phyloP scores from a whole-genome alignment of 2,797 vertebrate genomes.

The Gephyroberyx darwinii region DNA sequence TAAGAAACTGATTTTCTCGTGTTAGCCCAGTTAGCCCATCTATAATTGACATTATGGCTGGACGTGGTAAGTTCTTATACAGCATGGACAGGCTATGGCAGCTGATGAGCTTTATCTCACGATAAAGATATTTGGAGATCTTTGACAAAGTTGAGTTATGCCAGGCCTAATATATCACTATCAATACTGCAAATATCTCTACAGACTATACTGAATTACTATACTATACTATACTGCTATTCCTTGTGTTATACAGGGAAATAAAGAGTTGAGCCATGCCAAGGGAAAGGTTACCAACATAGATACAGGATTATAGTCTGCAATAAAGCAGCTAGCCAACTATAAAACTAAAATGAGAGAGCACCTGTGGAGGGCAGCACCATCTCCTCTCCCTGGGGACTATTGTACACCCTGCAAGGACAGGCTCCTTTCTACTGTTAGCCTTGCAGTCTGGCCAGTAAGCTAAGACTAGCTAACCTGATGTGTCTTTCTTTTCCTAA shows the following conservation, averaged over 20 bases:
- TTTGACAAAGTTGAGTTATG: constrained; percentile 22
- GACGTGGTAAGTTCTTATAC: constrained; percentile 30
- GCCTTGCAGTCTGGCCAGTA: constrained; percentile 46
- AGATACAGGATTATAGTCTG: constrained; percentile 21
- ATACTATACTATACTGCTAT: too few relatives aligned
- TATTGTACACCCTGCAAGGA: constrained; percentile 53
- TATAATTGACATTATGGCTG: constrained; percentile 56
- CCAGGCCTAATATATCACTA: constrained; percentile 1
- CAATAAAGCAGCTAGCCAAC: constrained; percentile 36
- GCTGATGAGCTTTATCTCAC: constrained; percentile 16
- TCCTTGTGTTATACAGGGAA: background rate
- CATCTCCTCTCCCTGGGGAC: constrained; percentile 35
- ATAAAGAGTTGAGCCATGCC: background rate
- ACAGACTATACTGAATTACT: too few relatives aligned
- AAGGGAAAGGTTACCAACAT: constrained; percentile 14
- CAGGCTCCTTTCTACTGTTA: constrained; percentile 47
- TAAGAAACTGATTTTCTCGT: constrained; percentile 64
- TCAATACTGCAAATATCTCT: background rate
- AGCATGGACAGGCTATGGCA: background rate
- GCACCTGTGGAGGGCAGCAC: constrained; percentile 24
- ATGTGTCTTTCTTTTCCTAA: constrained; percentile 28
- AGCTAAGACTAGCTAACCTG: constrained; percentile 61
- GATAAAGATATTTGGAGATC: background rate
- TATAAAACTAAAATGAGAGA: constrained; percentile 46
- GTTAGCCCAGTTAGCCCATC: constrained; percentile 53